Conservation (phyloP, 2,113 vertebrate species). For the Spermophilus dauricus region DNA sequence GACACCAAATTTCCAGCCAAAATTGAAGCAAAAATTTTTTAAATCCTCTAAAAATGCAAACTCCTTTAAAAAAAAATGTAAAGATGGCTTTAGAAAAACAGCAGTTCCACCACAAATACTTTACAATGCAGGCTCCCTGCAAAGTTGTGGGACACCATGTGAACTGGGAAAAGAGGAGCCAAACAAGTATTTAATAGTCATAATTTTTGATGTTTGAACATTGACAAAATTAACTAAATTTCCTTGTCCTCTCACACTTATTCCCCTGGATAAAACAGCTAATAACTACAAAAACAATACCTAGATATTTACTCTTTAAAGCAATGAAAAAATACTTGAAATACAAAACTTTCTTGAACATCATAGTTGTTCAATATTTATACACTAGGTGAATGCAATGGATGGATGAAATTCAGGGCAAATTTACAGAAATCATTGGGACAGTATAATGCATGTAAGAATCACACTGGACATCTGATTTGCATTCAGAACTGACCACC, state of each 20-base stretch:
- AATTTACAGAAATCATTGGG: neutral
- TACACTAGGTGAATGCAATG: neutral
- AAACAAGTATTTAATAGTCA: neutral
- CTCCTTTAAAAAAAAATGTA: conserved; percentile 45
- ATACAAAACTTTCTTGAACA: neutral
- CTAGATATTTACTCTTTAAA: conserved; percentile 29
- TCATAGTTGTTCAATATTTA: neutral
- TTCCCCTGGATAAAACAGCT: conserved; percentile 1
- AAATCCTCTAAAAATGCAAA: conserved; percentile 61
- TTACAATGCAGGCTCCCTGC: neutral
- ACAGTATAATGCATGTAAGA: neutral
- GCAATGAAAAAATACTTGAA: conserved; percentile 1
- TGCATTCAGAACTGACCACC: neutral
- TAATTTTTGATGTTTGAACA: neutral
- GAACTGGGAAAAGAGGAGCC: neutral
- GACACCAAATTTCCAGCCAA: conserved; percentile 73
- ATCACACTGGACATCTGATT: neutral
- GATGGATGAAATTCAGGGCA: neutral
- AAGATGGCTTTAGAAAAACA: neutral
- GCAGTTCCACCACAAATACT: neutral
- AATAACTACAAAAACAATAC: neutral
- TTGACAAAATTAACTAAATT: neutral
- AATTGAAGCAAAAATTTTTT: conserved; percentile 60
- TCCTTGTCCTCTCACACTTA: conserved; percentile 10
- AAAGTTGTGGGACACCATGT: neutral